Base-by-base conservation (phyloP, 2,888 invertebrate genomes). In the Hirtodrosophila confusa region DNA sequence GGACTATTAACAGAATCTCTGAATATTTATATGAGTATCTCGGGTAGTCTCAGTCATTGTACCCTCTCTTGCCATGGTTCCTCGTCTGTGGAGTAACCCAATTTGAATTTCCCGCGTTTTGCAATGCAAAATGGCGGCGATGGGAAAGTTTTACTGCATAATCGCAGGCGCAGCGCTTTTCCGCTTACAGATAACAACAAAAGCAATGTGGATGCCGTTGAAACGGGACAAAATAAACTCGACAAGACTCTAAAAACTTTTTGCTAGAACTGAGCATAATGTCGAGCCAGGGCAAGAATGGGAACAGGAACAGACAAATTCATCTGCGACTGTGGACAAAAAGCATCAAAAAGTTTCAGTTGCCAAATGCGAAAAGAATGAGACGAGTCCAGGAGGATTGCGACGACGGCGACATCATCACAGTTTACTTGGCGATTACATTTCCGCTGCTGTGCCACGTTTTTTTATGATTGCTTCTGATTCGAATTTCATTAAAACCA, bases 101-200 rank as follows among this genome's bases (percentile, higher is more conserved):
- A 86, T 86, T 80, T 80, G 66, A 67, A 74, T 75, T 75, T 54
- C 66, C 62, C 77, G 72, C 79, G 80, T 63, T 86, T 84, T 80
- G 87, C 85, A 86, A 73, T 86, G 75, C 80, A 86, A 85, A 84
- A 86, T 75, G 75, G 65, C 63, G 70, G 56, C 63, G 67, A 35
- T 70, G 50, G 56, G 36, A 84, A 84, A 84, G 68, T 84, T 84
- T 86, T 78, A 70, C 74, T 84, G 87, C 87, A 85, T 84, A 86
- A 86, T 86, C 84, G 79, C 79, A 80, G 87, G 79, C 82, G 75
- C 77, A 79, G 79, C 80, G 69, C 66, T 80, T 77, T 73, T 62
- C 51, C 51, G 62, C 66, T 57, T 51, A 40, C 44, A 53, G 74
- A 64, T 61, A 63, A 47, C 67, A 80, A 66, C 60, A 79, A 75